Base-by-base conservation (phyloP, 2,113 vertebrate genomes). In the Polypterus senegalus region DNA sequence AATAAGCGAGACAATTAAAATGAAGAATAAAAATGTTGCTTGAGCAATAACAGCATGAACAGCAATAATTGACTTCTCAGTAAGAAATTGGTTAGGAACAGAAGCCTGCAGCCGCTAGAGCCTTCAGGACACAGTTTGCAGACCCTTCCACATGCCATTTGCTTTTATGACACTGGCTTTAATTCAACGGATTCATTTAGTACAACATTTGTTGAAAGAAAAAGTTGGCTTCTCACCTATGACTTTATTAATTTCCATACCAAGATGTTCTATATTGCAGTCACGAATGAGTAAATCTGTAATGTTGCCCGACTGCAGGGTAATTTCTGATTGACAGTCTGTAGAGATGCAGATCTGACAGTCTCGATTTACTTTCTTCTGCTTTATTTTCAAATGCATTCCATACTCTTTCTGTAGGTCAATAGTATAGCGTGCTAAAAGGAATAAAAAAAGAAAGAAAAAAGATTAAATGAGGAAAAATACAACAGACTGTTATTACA, bases 201-300 rank as follows among this genome's bases (percentile, higher is more conserved):
- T 27, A 27, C 27, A 27, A 27, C 27, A 27, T 27, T 27, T 27
- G 27, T 27, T 27, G 27, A 27, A 27, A 27, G 27, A 27, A 27
- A 27, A 27, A 27, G 27, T 27, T 27, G 2, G 59, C 11, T 7
- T 48, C 71, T 2, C 85, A 97, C 94, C 86, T 78, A 92, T 78
- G 63, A 69, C 73, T 73, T 89, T 73, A 61, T 81, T 89, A 1
- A 79, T 89, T 0, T 80, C 89, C 63, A 92, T 66, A 55, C 76
- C 76, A 45, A 97, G 61, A 1, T 75, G 86, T 0, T 86, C 81
- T 46, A 82, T 70, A 9, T 86, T 73, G 48, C 88, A 86, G 68
- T 96, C 97, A 1, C 93, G 82, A 70, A 97, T 95, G 51, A 86
- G 89, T 51, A 97, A 71, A 7, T 5, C 72, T 70, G 86, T 75